Conservation (phyloP, 1,140 invertebrate genomes). For the Polyergus mexicanus region DNA sequence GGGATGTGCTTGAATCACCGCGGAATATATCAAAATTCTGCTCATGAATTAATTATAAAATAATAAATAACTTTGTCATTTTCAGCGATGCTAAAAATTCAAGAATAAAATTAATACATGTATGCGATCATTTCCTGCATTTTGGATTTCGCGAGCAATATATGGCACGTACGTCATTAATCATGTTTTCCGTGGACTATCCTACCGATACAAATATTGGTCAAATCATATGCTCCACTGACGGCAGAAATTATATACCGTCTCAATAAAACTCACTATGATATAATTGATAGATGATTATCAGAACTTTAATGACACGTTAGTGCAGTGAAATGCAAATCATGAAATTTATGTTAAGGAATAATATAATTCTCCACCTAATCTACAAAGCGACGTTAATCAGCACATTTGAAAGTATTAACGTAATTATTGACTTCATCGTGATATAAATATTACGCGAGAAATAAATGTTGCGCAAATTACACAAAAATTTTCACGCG, state of each 20-base stretch:
- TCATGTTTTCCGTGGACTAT: conserved; percentile 2
- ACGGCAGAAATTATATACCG: conserved; percentile 18
- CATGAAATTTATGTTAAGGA: conserved; percentile 10
- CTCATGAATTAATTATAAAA: too few relatives aligned
- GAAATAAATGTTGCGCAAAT: conserved; percentile 15
- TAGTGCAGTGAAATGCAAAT: background rate
- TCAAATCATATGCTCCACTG: conserved; percentile 14
- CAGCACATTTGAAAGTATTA: background rate
- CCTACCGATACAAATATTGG: background rate
- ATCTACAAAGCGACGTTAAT: conserved; percentile 15
- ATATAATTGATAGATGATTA: conserved; percentile 23
- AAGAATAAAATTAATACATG: conserved; percentile 55
- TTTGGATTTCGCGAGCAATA: background rate
- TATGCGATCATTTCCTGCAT: conserved; percentile 24
- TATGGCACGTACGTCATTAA: background rate
- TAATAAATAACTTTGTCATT: conserved; percentile 40
- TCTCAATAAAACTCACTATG: conserved; percentile 24
- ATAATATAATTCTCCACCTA: background rate
- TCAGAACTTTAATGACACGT: conserved; percentile 36
- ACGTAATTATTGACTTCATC: background rate
- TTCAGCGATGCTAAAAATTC: background rate
- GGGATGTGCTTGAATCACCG: too few relatives aligned
- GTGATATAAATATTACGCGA: background rate
- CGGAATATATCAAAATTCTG: too few relatives aligned
- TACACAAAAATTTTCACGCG: background rate